Evolutionary conservation across 2,797 vertebrate genomes (phyloP).

Genomic region (Helicolenus hilgendorfi): DNA sequence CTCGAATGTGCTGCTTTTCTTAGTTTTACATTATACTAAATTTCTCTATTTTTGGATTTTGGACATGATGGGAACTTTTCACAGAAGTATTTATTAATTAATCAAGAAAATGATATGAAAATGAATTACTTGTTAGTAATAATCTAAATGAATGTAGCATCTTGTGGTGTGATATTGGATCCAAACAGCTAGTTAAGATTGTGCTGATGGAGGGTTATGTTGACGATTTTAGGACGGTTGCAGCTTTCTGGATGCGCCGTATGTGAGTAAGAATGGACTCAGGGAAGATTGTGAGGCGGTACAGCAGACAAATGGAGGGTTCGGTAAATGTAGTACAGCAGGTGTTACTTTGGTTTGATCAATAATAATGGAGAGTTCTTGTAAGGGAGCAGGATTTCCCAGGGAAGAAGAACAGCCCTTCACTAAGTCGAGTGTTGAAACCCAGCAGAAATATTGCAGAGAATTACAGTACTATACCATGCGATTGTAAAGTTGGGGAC

Average conservation of each 20-base stretch:
- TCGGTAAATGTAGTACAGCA: not conserved
- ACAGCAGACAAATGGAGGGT: not conserved
- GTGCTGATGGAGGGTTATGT: not conserved
- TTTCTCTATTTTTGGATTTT: too few species aligned
- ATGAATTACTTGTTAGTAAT: not conserved
- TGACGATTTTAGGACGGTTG: not conserved
- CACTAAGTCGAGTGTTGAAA: not conserved
- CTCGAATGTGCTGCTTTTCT: not conserved
- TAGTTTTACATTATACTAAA: too few species aligned
- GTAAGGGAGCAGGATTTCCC: not conserved
- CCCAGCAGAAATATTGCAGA: not conserved
- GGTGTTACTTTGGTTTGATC: slow-evolving; percentile 22
- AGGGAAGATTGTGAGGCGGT: not conserved
- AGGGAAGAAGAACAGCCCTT: not conserved
- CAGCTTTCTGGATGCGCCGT: not conserved
- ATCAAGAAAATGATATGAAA: not conserved
- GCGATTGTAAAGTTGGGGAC: not conserved
- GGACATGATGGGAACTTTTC: not conserved
- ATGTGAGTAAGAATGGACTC: not conserved
- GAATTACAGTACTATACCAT: not conserved
- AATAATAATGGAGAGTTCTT: slow-evolving; percentile 9
- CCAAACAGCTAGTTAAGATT: not conserved
- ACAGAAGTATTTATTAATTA: too few species aligned
- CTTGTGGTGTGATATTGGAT: not conserved
- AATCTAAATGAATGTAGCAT: not conserved